phyloP scores from a whole-genome alignment of 1,140 invertebrate species.

The Drosophila arawakana region DNA sequence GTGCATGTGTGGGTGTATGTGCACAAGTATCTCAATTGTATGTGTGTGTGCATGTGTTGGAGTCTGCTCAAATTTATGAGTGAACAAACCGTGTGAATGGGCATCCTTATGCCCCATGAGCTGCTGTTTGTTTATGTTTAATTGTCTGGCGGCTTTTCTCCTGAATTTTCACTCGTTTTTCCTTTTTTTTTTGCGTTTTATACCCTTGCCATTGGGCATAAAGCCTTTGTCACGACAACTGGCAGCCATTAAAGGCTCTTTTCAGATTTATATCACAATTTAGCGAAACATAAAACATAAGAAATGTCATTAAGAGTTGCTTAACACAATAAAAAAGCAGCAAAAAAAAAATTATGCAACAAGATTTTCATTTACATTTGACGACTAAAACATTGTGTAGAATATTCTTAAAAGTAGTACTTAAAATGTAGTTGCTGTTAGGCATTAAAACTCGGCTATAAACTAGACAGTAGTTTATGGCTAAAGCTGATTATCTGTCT shows the following conservation, averaged over 20 bases:
- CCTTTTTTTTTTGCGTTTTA: constrained; percentile 7
- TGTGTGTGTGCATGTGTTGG: constrained; percentile 7
- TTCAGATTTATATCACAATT: constrained; percentile 29
- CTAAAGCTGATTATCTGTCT: no score
- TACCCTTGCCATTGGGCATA: constrained; percentile 33
- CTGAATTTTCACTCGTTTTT: constrained; percentile 34
- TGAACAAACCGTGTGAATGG: constrained; percentile 2
- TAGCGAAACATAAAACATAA: constrained; percentile 21
- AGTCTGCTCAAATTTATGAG: constrained; percentile 33
- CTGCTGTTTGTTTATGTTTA: constrained; percentile 66
- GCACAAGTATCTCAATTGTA: constrained; percentile 4
- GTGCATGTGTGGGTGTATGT: constrained; percentile 16
- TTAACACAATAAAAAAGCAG: neutral
- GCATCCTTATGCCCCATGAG: constrained; percentile 24
- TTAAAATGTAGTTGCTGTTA: neutral
- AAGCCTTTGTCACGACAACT: constrained; percentile 36
- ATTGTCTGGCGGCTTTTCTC: constrained; percentile 58
- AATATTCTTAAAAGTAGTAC: neutral
- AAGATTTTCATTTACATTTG: constrained; percentile 10
- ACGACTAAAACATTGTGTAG: neutral
- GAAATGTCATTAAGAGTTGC: constrained; percentile 30
- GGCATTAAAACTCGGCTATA: neutral
- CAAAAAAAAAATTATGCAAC: no score
- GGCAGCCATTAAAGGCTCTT: constrained; percentile 29
- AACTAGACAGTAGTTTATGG: neutral